These are phyloP conservation scores for Paedocypris micromegethes DNA, from an alignment of 2,797 vertebrate species.

Conservation along the genomic window DNA sequence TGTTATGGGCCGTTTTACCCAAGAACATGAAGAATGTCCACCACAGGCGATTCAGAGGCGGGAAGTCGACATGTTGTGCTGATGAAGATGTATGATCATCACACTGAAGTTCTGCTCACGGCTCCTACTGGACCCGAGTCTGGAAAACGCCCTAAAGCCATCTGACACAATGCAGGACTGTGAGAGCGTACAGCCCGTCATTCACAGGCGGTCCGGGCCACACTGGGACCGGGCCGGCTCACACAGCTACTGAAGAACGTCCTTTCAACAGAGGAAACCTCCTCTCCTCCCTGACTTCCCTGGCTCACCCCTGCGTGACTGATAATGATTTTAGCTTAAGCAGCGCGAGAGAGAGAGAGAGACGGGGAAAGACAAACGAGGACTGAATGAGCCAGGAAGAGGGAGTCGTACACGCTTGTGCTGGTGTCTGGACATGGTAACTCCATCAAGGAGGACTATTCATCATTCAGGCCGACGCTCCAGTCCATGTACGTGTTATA, in stretches of 20 bases:
- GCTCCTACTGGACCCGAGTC: slow-evolving; percentile 44
- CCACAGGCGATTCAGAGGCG: slow-evolving; percentile 48
- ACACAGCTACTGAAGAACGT: slow-evolving; percentile 33
- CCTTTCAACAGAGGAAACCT: slow-evolving; percentile 37
- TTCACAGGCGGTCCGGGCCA: slow-evolving; percentile 31
- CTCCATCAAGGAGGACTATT: slow-evolving; percentile 37
- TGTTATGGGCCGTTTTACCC: slow-evolving; percentile 36
- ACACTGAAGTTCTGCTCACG: slow-evolving; percentile 20
- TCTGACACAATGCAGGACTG: slow-evolving; percentile 57
- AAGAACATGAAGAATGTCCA: slow-evolving; percentile 46
- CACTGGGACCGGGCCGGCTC: slow-evolving; percentile 32
- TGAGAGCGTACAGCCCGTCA: slow-evolving; percentile 40
- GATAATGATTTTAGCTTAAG: slow-evolving; percentile 56
- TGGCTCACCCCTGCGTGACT: slow-evolving; percentile 37
- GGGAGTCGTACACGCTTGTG: slow-evolving; percentile 15
- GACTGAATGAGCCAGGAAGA: slow-evolving; percentile 20
- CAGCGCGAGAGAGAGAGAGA: slow-evolving; percentile 23
- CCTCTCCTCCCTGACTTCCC: slow-evolving; percentile 27
- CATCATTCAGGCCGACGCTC: slow-evolving; percentile 12
- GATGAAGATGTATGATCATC: slow-evolving; percentile 44
- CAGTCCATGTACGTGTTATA: slow-evolving; percentile 4
- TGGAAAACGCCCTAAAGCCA: slow-evolving; percentile 49
- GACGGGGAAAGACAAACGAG: slow-evolving; percentile 24
- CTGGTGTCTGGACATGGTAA: slow-evolving; percentile 32
- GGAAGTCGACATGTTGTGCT: background rate